phyloP scores from a whole-genome alignment of 2,888 invertebrate genomes.

The Cheiracanthium punctorium region DNA sequence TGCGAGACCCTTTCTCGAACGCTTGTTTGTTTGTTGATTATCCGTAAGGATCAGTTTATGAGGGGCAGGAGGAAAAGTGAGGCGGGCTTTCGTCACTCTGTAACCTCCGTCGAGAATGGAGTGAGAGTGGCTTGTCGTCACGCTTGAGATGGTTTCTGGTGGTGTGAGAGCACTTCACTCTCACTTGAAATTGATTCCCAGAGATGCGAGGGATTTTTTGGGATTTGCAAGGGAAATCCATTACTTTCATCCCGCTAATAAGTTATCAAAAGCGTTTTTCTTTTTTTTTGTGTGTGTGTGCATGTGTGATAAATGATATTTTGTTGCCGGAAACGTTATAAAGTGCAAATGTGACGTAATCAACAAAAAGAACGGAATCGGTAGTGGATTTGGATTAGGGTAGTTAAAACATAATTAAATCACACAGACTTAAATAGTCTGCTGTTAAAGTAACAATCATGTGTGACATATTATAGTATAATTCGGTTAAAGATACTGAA shows the following conservation, averaged over 20 bases:
- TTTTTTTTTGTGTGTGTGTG: no score
- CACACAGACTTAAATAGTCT: no score
- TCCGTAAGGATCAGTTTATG: conserved; percentile 29
- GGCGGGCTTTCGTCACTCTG: conserved; percentile 12
- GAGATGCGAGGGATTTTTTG: neutral
- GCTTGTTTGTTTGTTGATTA: conserved; percentile 37
- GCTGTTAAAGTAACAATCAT: no score
- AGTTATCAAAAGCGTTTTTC: neutral
- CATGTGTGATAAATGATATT: no score
- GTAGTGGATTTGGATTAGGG: no score
- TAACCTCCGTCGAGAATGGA: conserved; percentile 38
- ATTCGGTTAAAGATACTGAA: no score
- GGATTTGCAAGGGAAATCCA: neutral
- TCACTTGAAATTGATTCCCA: neutral
- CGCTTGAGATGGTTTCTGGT: neutral
- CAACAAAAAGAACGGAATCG: no score
- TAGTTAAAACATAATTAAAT: no score
- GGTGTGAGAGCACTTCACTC: conserved; percentile 5
- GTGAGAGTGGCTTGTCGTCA: neutral
- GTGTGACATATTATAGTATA: no score
- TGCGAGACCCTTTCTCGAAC: conserved; percentile 44
- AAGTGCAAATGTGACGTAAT: no score
- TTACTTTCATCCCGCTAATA: neutral
- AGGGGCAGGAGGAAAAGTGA: conserved; percentile 18
- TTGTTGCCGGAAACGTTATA: no score